Base-by-base conservation (phyloP, 2,113 vertebrate genomes). In the Colinus virginianus region DNA sequence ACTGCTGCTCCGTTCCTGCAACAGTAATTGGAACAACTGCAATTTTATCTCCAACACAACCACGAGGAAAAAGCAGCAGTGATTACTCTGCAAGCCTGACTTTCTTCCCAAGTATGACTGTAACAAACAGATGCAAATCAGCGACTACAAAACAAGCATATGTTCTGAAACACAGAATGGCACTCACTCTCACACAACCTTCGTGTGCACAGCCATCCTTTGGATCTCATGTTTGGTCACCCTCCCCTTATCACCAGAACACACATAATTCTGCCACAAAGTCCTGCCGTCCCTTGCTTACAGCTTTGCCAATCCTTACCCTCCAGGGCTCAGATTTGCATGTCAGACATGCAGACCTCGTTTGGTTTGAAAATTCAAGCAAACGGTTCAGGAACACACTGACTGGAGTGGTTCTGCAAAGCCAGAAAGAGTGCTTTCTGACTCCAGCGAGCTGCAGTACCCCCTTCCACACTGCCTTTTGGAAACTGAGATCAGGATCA, bases 331-430 rank as follows among this genome's bases (percentile, higher is more conserved):
- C 45, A 26, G 45, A 94, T 93, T 62, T 82, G 75, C 85, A 91
- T 34, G 13, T 22, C 69, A 82, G 82, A 67, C 67, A 40, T 1
- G n/a, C 53, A 45, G 23, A 82, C 13, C 36, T 94, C 36, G 61
- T 94, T 95, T 95, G 92, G 59, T 82, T 91, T 13, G 88, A 40
- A 90, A 94, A 95, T 90, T 43, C 67, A 83, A 34, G 55, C 67
- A 85, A 90, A 91, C 51, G 40, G 67, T 69, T 16, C 48, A 56
- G 82, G n/a, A 69, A 28, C n/a, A 48, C 26, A 34, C 14, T 36
- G 19, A 20, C 59, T 1, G 3, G 74, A 69, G 19, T 17, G 17
- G 43, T 36, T 53, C 32, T 63, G 40, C 58, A 11, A 30, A 20
- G 45, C 22, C 0, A 36, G n/a, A 28, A 70, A 67, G 61, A 32